Evolutionary conservation across 2,113 vertebrate genomes (phyloP), one percentile per base, ranked within the genome.

Genomic region (Sarotherodon lohbergeri): DNA sequence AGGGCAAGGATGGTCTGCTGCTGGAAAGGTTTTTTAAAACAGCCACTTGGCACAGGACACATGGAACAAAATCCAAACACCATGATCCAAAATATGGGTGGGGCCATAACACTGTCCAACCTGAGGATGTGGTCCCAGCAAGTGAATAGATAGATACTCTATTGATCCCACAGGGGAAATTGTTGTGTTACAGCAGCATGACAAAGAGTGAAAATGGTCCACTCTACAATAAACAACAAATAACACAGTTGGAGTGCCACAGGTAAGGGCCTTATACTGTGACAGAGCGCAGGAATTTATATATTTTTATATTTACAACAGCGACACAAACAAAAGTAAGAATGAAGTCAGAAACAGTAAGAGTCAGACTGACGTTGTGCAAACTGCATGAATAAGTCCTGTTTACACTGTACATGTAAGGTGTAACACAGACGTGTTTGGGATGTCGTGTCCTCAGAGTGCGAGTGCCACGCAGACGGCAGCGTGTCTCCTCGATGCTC

Each of bases 401-500:
- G 61, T 66, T 66, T 36, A 5, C 61, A 3, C 59, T 63, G 57
- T 1, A 1, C 32, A 12, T 63, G 61, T 66, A 7, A 24, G 22
- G 54, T 12, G 11, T 56, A 13, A 24, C 19, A 56, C 22, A 24
- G 32, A 63, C 17, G 61, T n/a, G 32, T 63, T 63, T 63, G 59
- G 32, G 10, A 36, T 66, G 32, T n/a, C n/a, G 61, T 82, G 4
- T 71, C 27, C 61, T 83, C 96, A 99, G 98, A 97, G 89, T 99
- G 98, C 88, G 96, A 97, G 92, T 99, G 97, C 93, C 97, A 98
- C 87, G 93, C 96, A 68, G 96, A 97, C 0, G 96, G 98, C 90
- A 98, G 98, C 3, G 16, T 96, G 73, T 97, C 98, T 55, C 97
- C 98, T 90, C 97, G 98, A 85, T 99, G 98, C 95, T 97, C 97